Percentiles rank a stretch among this genome's conserved stretches.
Evolutionary conservation across 1,140 invertebrate species (phyloP).

Genomic region (Ectropis grisescens): DNA sequence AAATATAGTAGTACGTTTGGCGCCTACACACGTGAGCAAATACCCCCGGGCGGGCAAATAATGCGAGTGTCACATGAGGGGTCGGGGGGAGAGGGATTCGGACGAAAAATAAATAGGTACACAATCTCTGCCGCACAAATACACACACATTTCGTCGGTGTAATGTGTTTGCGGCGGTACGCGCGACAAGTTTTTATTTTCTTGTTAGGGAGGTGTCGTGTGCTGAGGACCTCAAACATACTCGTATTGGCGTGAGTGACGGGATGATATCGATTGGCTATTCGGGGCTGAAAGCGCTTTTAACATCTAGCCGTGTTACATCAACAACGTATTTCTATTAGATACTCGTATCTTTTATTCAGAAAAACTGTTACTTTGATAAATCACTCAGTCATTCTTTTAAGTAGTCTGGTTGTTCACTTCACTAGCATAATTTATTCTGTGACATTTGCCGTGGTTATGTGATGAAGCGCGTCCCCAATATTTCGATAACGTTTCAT

Average conservation of each 20-base stretch:
- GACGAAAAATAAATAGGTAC: slow-evolving; percentile 49
- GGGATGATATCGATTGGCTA: not conserved
- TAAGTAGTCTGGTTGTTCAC: no score
- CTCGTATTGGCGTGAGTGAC: not conserved
- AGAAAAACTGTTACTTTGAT: not conserved
- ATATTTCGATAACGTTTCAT: no score
- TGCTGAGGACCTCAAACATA: slow-evolving; percentile 14
- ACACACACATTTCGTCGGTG: slow-evolving; percentile 34
- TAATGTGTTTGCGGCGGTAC: slow-evolving; percentile 52
- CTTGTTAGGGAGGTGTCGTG: slow-evolving; percentile 24
- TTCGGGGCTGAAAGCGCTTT: not conserved
- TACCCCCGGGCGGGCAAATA: slow-evolving; percentile 34
- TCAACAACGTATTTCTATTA: not conserved
- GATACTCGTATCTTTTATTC: not conserved
- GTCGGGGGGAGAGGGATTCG: slow-evolving; percentile 7
- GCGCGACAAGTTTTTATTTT: slow-evolving; percentile 22
- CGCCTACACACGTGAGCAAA: slow-evolving; percentile 33
- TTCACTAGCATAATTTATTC: no score
- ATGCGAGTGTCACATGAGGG: slow-evolving; percentile 27
- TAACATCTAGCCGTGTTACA: no score
- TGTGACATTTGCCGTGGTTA: no score
- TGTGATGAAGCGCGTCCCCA: no score
- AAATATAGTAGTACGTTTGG: slow-evolving; percentile 38
- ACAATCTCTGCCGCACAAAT: slow-evolving; percentile 44
- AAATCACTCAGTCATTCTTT: no score